A percentile compares a stretch with the other conserved stretches of the same genome.
These are phyloP conservation scores for Heterodera filipjevi DNA, from an alignment of 2,888 invertebrate species.

Conservation along the genomic window DNA sequence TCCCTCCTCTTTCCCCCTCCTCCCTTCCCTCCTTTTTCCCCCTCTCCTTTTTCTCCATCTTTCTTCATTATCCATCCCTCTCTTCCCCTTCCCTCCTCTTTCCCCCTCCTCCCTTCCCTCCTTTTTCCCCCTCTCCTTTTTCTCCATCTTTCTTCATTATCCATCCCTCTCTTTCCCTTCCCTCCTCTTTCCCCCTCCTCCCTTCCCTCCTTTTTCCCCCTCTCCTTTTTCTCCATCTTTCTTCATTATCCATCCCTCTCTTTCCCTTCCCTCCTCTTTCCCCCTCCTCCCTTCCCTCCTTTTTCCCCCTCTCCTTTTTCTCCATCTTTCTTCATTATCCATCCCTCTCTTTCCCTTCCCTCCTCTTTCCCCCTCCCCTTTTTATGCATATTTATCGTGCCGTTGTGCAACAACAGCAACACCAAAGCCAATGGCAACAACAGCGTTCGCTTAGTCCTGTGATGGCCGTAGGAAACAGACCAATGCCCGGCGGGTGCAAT, in stretches of 20 bases:
- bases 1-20: not conserved
- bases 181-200: not conserved
- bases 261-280: too few relatives aligned
- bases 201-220: not conserved
- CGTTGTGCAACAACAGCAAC: constrained; percentile 10
- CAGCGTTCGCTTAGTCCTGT: constrained; percentile 9
- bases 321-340: not conserved
- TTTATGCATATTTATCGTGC: constrained; percentile 12
- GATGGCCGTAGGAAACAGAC: not conserved
- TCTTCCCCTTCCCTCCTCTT: too few relatives aligned
- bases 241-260: not conserved
- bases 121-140: not conserved
- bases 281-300: not conserved
- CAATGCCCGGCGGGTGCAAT: not conserved
- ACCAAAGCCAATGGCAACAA: not conserved
- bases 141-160: not conserved
- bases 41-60: not conserved
- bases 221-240: not conserved
- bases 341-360: too few relatives aligned
- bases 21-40: not conserved
- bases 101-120: not conserved
- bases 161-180: too few relatives aligned
- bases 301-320: not conserved
- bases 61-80: not conserved
- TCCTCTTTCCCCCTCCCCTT: not conserved